Evolutionary conservation across 2,797 vertebrate species (phyloP), one percentile per base, ranked within the genome.

Genomic region (Dendrocincla tyrannina): DNA sequence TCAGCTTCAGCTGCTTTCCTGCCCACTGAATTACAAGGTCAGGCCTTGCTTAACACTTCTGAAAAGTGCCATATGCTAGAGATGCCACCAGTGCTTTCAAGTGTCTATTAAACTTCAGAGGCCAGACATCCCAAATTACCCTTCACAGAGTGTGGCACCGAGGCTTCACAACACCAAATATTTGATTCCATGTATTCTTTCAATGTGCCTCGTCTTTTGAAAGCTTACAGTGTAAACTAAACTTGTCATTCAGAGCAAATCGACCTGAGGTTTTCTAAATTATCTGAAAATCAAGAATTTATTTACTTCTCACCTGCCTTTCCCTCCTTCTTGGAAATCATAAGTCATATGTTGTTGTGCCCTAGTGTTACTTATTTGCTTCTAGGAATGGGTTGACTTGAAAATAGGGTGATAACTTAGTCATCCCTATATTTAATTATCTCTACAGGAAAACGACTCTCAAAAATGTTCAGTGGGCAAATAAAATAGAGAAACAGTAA

Each of bases 1-100:
- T 88, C 60, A 81, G 74, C 55, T 92, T 95, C 87, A 86, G 68
- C 91, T 93, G 70, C 77, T 93, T 93, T 91, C 55, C 82, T 96
- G 79, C 76, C 58, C 62, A 59, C 82, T 82, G 62, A 60, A 84
- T 91, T 88, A 74, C 91, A 89, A 88, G 87, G 78, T 89, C 89
- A 76, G 79, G 53, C 46, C 81, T 94, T 93, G 73, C 82, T 81
- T 75, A 86, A 52, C 77, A 47, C 73, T 85, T 91, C 62, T 81
- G 77, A 63, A 74, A 83, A 83, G 62, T 93, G 63, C 69, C 76
- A 78, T 92, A 95, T 94, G 92, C 85, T 93, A 66, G 66, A 83
- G 87, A 60, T 42, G 47, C 74, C 44, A 66, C 32, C 52, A 64
- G 79, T 62, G 50, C 82, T 95, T 91, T 89, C 47, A 75, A 95